These are phyloP conservation scores for Drosophila anomelani DNA, from an alignment of 2,888 invertebrate genomes.

Conservation along the genomic window DNA sequence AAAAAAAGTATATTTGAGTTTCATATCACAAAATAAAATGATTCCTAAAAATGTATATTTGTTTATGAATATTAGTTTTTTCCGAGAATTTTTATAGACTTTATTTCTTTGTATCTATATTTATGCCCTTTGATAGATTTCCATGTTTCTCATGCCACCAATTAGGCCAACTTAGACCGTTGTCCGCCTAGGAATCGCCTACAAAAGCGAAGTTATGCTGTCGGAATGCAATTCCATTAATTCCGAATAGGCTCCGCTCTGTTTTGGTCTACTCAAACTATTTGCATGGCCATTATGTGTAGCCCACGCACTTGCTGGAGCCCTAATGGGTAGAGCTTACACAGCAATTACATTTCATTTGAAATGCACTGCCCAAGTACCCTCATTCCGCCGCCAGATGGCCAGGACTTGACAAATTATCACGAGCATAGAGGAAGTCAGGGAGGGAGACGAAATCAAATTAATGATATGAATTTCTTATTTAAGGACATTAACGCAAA, in stretches of 20 bases:
- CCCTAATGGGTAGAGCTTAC: conserved; percentile 44
- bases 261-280: conserved; percentile 29
- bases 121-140: not conserved
- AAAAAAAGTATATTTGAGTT: too few relatives aligned
- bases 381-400: not conserved
- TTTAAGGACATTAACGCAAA: conserved; percentile 67
- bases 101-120: not conserved
- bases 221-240: conserved; percentile 45
- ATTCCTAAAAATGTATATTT: not conserved
- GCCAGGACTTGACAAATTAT: conserved; percentile 56
- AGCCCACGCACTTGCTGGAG: conserved; percentile 35
- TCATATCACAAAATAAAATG: not conserved
- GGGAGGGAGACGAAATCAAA: conserved; percentile 53
- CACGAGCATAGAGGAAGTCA: not conserved
- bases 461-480: conserved; percentile 76
- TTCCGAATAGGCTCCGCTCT: conserved; percentile 17
- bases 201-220: conserved; percentile 23
- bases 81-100: not conserved
- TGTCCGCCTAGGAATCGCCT: conserved; percentile 4
- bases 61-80: not conserved
- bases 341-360: conserved; percentile 65
- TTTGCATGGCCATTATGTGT: conserved; percentile 38
- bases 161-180: conserved; percentile 4
- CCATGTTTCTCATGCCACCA: conserved; percentile 11
- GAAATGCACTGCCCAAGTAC: conserved; percentile 41